phyloP scores from a whole-genome alignment of 2,113 vertebrate genomes.

The Scomber scombrus region DNA sequence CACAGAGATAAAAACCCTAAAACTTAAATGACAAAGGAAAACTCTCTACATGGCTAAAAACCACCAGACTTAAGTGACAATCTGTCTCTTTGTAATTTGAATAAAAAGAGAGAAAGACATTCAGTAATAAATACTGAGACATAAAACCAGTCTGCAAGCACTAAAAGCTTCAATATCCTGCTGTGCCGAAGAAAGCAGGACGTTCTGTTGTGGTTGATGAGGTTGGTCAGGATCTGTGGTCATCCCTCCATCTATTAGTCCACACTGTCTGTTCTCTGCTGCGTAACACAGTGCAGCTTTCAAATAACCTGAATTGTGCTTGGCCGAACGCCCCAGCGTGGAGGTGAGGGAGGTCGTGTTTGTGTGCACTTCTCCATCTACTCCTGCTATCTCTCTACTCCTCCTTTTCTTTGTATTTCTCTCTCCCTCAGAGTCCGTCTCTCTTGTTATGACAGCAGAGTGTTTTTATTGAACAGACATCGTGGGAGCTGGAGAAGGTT shows the following conservation, averaged over 20 bases:
- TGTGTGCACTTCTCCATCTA: constrained; percentile 8
- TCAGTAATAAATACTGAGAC: background rate
- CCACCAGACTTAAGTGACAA: no score
- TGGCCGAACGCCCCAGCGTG: background rate
- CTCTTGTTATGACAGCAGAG: constrained; percentile 49
- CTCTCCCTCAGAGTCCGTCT: constrained; percentile 27
- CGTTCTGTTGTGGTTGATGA: constrained; percentile 25
- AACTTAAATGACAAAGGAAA: background rate
- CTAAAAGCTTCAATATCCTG: constrained; percentile 38
- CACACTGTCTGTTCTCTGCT: constrained; percentile 22
- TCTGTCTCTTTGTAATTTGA: background rate
- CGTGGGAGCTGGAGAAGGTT: constrained; percentile 20
- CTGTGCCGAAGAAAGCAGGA: constrained; percentile 31
- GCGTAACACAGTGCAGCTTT: constrained; percentile 37
- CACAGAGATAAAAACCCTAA: no score
- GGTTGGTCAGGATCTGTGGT: constrained; percentile 31
- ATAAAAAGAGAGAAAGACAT: background rate
- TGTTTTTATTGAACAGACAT: constrained; percentile 52
- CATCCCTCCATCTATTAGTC: constrained; percentile 18
- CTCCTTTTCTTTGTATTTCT: constrained; percentile 15
- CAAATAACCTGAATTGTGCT: constrained; percentile 22
- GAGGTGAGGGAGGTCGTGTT: constrained; percentile 15
- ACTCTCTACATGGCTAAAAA: background rate
- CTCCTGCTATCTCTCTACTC: constrained; percentile 11
- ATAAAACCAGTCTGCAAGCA: constrained; percentile 33